Percentiles rank a stretch among this genome's conserved stretches.
These are phyloP conservation scores for Gymnothorax reevesii DNA, from an alignment of 2,797 vertebrate genomes.

Conservation along the genomic window DNA sequence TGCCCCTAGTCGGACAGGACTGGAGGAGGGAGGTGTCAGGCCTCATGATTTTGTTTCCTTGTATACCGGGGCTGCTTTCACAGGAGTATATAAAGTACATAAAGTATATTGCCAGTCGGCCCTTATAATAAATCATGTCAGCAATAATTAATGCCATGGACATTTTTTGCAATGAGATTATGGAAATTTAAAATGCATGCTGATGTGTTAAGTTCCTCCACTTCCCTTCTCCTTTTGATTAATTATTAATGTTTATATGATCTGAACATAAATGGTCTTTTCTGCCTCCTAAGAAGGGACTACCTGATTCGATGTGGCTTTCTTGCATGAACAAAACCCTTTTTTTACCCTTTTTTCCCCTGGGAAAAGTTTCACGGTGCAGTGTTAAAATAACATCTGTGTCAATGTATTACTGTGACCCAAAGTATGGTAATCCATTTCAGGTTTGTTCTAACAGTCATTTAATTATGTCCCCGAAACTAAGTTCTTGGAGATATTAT, in stretches of 20 bases:
- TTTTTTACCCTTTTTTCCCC: neutral
- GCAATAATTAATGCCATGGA: slow-evolving; percentile 32
- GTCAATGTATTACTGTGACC: neutral
- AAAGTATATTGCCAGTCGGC: slow-evolving; percentile 10
- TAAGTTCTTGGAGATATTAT: no score
- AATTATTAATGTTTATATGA: slow-evolving; percentile 50
- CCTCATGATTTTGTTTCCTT: neutral
- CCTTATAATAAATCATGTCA: slow-evolving; percentile 25
- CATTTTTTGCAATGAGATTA: slow-evolving; percentile 32
- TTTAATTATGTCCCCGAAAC: neutral
- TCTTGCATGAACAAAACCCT: slow-evolving; percentile 11
- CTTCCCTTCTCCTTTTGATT: slow-evolving; percentile 43
- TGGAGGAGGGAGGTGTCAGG: neutral
- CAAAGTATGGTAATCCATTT: neutral
- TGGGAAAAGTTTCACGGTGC: neutral
- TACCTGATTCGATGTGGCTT: slow-evolving; percentile 31
- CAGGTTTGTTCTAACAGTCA: neutral
- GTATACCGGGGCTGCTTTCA: slow-evolving; percentile 10
- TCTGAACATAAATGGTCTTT: slow-evolving; percentile 40
- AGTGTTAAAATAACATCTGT: neutral
- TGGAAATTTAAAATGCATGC: slow-evolving; percentile 31
- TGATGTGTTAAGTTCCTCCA: slow-evolving; percentile 27
- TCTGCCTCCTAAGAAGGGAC: slow-evolving; percentile 17
- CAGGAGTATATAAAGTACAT: neutral
- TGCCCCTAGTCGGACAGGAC: neutral